These are phyloP conservation scores for Drosophila nasuta DNA, from an alignment of 1,140 invertebrate genomes.

Conservation along the genomic window DNA sequence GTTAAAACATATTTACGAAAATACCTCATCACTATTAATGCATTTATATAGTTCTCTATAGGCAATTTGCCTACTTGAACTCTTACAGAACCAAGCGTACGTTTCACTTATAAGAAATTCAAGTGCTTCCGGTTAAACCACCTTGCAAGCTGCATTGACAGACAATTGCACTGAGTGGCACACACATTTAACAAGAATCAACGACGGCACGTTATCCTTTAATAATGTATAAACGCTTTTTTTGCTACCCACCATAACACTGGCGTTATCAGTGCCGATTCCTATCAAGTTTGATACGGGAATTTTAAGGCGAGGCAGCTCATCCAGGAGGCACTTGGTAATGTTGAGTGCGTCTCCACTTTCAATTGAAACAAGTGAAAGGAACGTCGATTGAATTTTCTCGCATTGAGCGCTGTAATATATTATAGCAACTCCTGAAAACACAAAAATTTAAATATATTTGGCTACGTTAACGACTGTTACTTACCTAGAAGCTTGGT, in stretches of 20 bases:
- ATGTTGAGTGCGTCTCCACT: too few species aligned
- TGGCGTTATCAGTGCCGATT: slow-evolving; percentile 28
- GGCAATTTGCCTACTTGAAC: slow-evolving; percentile 23
- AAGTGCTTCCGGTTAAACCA: slow-evolving; percentile 7
- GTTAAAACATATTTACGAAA: not conserved
- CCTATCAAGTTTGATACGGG: slow-evolving; percentile 18
- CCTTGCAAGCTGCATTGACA: slow-evolving; percentile 23
- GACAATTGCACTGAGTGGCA: slow-evolving; percentile 30
- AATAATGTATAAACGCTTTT: slow-evolving; percentile 22
- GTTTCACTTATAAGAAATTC: slow-evolving; percentile 16
- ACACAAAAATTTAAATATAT: too few species aligned
- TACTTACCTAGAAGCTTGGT: too few species aligned
- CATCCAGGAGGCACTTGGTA: not conserved
- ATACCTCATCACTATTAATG: slow-evolving; percentile 14
- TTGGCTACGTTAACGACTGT: too few species aligned
- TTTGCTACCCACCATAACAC: slow-evolving; percentile 16
- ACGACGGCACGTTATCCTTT: slow-evolving; percentile 9
- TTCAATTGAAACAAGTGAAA: too few species aligned
- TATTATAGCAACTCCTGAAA: too few species aligned
- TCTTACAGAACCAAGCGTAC: slow-evolving; percentile 15
- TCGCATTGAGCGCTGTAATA: too few species aligned
- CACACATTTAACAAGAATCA: slow-evolving; percentile 23
- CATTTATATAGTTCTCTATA: slow-evolving; percentile 17
- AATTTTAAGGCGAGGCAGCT: not conserved
- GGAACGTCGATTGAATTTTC: too few species aligned